Evolutionary conservation across 1,140 invertebrate species (phyloP).

Genomic region (Drosophila teissieri): DNA sequence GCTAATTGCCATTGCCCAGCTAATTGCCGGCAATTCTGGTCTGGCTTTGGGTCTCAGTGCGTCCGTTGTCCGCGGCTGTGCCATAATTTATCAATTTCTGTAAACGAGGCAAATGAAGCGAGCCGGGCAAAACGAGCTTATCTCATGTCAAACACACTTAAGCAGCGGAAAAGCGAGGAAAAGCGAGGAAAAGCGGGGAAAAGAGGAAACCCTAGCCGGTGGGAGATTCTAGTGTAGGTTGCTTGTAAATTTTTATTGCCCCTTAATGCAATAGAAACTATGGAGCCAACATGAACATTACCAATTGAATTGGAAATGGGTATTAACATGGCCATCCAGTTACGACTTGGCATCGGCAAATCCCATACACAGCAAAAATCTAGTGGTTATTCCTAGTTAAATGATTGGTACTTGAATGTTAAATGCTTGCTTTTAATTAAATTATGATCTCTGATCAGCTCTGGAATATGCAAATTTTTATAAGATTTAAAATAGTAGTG

Average conservation of each 20-base stretch:
- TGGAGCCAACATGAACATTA: conserved; percentile 28
- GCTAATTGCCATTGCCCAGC: conserved; percentile 60
- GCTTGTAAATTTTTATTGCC: conserved; percentile 68
- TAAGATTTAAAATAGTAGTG: too few species aligned
- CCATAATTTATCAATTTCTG: conserved; percentile 76
- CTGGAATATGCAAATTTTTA: too few species aligned
- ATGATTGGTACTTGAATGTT: too few species aligned
- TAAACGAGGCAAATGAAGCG: conserved; percentile 60
- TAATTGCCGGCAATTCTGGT: conserved; percentile 70
- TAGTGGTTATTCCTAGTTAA: not conserved
- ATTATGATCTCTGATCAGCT: too few species aligned
- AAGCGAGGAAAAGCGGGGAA: too few species aligned
- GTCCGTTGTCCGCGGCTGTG: not conserved
- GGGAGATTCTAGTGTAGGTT: conserved; percentile 17
- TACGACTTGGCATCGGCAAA: conserved; percentile 8
- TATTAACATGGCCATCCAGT: conserved; percentile 59
- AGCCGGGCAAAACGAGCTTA: conserved; percentile 64
- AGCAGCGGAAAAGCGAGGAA: conserved; percentile 26
- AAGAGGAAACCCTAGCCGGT: not conserved
- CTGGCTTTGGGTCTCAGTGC: too few species aligned
- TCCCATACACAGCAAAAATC: not conserved
- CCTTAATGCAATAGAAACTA: conserved; percentile 70
- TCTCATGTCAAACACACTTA: conserved; percentile 75
- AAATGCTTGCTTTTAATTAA: too few species aligned
- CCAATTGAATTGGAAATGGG: conserved; percentile 72